phyloP scores from a whole-genome alignment of 2,113 vertebrate genomes.

The Pachypanchax playfairii region DNA sequence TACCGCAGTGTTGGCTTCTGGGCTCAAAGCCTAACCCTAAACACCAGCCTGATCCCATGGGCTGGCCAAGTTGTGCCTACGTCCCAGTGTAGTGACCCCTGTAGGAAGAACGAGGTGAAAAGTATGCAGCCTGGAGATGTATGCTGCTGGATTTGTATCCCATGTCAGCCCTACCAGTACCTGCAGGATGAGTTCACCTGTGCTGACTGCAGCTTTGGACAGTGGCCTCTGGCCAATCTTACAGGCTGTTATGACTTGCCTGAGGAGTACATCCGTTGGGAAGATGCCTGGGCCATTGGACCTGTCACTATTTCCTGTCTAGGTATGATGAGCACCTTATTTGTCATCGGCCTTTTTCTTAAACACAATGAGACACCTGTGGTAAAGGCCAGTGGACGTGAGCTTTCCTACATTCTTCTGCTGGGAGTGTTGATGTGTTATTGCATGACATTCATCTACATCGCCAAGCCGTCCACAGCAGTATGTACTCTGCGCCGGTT shows the following conservation, averaged over 20 bases:
- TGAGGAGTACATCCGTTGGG: constrained; percentile 96
- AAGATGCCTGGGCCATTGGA: constrained; percentile 94
- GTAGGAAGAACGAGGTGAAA: constrained; percentile 94
- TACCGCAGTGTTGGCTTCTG: constrained; percentile 96
- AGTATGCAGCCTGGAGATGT: constrained; percentile 97
- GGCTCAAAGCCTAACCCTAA: constrained; percentile 89
- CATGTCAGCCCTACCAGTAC: constrained; percentile 94
- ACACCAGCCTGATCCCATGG: constrained; percentile 91
- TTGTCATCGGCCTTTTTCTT: constrained; percentile 89
- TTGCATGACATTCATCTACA: constrained; percentile 97
- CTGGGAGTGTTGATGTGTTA: constrained; percentile 95
- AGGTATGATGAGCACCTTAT: constrained; percentile 91
- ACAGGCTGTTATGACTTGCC: constrained; percentile 93
- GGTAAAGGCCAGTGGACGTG: constrained; percentile 95
- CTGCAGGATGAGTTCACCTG: constrained; percentile 94
- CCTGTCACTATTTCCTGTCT: constrained; percentile 94
- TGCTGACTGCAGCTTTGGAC: constrained; percentile 91
- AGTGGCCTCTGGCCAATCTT: constrained; percentile 93
- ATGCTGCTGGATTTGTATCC: constrained; percentile 98
- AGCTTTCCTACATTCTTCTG: constrained; percentile 97
- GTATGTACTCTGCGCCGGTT: constrained; percentile 92
- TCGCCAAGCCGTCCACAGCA: constrained; percentile 89
- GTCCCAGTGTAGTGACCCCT: constrained; percentile 97
- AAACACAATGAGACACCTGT: constrained; percentile 93
- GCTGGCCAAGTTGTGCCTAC: constrained; percentile 80